Evolutionary conservation across 1,140 invertebrate genomes (phyloP), one percentile per base, ranked within the genome.

Genomic region (Drosophila suzukii): DNA sequence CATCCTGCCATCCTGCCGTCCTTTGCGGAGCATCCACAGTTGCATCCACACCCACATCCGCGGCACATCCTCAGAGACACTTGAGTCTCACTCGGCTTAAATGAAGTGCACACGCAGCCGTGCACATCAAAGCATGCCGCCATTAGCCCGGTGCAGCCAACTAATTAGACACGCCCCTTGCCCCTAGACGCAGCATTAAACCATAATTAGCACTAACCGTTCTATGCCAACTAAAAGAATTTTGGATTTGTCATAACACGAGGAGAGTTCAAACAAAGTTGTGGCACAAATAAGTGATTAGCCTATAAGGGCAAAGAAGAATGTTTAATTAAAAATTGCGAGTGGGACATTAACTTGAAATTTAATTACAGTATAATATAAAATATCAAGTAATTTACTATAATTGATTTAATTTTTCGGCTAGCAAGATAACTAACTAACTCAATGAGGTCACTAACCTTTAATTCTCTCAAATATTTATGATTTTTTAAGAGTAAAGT

Each of bases 81-180:
- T 83, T 88, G 84, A 83, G 80, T 67, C 70, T 72, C 83, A 89
- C 83, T 88, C 84, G 79, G 66, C 84, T 86, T 88, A 88, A 88
- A 88, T 88, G 83, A 88, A 88, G 83, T 88, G 83, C 83, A 88
- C 68, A 88, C 84, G 83, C 79, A 76, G 79, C 54, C 76, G 67
- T 89, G 84, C 80, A 88, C 83, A 88, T 88, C 83, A 88, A 88
- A 88, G 83, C 47, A 41, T 17, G 68, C 83, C 79, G 83, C 51
- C 78, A 71, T 71, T 68, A 78, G 62, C 61, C 57, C 50, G 46
- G 39, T 58, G 60, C 44, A 70, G 71, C 73, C 71, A 78, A 63
- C 84, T 88, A 88, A 88, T 88, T 88, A 88, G 83, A 72, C 71
- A 88, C 83, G 84, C 79, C 79, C 70, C 63, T 44, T 65, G 70